Percentiles rank a stretch among this genome's conserved stretches.
phyloP scores from a whole-genome alignment of 2,888 invertebrate species.

The Limnephilus rhombicus region DNA sequence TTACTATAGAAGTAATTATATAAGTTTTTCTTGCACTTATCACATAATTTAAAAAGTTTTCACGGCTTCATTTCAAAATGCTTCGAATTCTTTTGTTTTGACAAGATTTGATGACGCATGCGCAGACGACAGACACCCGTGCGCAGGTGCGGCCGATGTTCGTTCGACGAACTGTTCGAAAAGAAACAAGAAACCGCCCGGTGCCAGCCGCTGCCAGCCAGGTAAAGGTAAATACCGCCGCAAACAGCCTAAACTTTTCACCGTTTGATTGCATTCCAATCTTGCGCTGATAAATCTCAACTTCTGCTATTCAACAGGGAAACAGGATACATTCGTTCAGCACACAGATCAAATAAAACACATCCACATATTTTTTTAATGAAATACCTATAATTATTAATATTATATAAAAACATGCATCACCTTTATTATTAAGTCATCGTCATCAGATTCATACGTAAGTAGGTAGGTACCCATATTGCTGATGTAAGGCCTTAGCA shows the following conservation, averaged over 20 bases:
- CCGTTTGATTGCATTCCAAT: conserved; percentile 45
- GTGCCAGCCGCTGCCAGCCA: neutral
- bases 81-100: conserved; percentile 44
- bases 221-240: conserved; percentile 18
- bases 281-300: conserved; percentile 18
- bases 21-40: neutral
- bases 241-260: conserved; percentile 29
- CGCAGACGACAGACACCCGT: conserved; percentile 14
- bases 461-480: neutral
- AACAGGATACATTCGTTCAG: neutral
- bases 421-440: neutral
- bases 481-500: neutral
- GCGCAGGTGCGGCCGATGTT: conserved; percentile 36
- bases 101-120: neutral
- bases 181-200: neutral
- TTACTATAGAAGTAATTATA: neutral
- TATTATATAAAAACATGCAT: neutral
- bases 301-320: conserved; percentile 5
- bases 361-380: no score
- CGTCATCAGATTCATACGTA: neutral
- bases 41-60: conserved; percentile 13
- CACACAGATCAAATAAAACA: neutral
- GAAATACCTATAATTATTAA: no score
- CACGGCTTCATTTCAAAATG: conserved; percentile 27
- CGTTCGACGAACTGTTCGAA: neutral